A percentile compares a stretch with the other conserved stretches of the same genome.
Conservation (phyloP, 92 coral and sea anemone species). For the Zoanthus gigantus region DNA sequence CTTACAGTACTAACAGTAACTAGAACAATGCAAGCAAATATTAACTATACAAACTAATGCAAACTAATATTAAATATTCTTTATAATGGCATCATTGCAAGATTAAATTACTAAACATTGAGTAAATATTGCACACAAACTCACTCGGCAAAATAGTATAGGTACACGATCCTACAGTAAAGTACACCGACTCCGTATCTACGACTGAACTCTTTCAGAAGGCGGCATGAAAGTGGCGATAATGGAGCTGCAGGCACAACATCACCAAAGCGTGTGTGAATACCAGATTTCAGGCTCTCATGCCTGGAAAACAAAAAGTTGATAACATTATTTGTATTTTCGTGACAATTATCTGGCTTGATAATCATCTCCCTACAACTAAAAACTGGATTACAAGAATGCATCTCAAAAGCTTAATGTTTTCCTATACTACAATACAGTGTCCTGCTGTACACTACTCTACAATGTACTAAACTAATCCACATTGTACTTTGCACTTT, state of each 20-base stretch:
- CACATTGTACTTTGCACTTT: too few relatives aligned
- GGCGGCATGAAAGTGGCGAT: conserved; percentile 77
- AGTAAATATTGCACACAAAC: conserved; percentile 5
- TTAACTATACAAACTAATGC: too few relatives aligned
- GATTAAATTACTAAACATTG: background rate
- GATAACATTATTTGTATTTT: background rate
- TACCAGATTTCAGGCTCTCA: conserved; percentile 60
- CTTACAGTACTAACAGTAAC: too few relatives aligned
- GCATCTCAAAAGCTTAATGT: too few relatives aligned
- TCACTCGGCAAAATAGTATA: conserved; percentile 81
- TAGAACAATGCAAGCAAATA: too few relatives aligned
- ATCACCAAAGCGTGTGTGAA: conserved; percentile 72
- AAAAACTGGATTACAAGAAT: too few relatives aligned
- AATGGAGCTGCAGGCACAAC: conserved; percentile 79
- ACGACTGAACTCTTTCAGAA: conserved; percentile 86
- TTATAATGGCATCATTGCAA: too few relatives aligned
- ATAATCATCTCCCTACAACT: too few relatives aligned
- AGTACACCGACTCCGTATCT: conserved; percentile 88
- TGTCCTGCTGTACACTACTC: too few relatives aligned
- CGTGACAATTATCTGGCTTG: background rate
- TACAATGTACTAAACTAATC: too few relatives aligned
- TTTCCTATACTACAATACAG: too few relatives aligned
- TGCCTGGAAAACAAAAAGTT: conserved; percentile 24
- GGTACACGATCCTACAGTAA: conserved; percentile 77
- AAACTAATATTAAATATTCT: too few relatives aligned